Conservation (phyloP, 2,797 vertebrate species). For the Scleropages formosus region DNA sequence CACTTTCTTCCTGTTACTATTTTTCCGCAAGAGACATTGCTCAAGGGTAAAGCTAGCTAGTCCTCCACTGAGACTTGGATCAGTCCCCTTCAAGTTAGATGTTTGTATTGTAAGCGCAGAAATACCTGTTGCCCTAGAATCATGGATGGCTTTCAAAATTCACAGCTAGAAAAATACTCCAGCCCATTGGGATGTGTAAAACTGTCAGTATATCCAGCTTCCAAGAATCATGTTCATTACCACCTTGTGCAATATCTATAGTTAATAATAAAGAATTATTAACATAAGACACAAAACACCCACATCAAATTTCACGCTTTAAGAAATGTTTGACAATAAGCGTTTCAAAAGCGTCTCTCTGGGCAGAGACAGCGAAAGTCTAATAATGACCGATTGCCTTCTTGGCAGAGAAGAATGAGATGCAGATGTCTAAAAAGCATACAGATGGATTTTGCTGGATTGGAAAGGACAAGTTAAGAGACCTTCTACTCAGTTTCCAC, state of each 20-base stretch:
- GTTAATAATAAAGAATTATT: constrained; percentile 27
- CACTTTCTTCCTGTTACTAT: no score
- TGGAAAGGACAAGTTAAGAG: constrained; percentile 13
- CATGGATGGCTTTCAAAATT: no score
- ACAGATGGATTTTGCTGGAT: constrained; percentile 33
- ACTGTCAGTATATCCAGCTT: not conserved
- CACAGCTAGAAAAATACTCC: no score
- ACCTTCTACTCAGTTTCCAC: not conserved
- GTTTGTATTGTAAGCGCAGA: no score
- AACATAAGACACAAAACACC: constrained; percentile 27
- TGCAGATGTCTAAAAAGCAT: constrained; percentile 37
- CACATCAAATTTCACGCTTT: constrained; percentile 22
- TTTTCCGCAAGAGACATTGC: no score
- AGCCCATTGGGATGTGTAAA: not conserved
- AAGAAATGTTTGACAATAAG: constrained; percentile 23
- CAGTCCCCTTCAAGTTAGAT: no score
- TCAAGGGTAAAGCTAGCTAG: no score
- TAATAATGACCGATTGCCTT: constrained; percentile 37
- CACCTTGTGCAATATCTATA: not conserved
- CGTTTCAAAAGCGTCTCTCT: constrained; percentile 29
- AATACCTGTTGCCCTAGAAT: no score
- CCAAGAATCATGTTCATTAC: constrained; percentile 15
- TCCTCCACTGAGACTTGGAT: no score
- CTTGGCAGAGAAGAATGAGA: constrained; percentile 35
- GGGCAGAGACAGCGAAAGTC: constrained; percentile 26